These are phyloP conservation scores for Tetrao urogallus DNA, from an alignment of 2,113 vertebrate genomes.

Conservation along the genomic window DNA sequence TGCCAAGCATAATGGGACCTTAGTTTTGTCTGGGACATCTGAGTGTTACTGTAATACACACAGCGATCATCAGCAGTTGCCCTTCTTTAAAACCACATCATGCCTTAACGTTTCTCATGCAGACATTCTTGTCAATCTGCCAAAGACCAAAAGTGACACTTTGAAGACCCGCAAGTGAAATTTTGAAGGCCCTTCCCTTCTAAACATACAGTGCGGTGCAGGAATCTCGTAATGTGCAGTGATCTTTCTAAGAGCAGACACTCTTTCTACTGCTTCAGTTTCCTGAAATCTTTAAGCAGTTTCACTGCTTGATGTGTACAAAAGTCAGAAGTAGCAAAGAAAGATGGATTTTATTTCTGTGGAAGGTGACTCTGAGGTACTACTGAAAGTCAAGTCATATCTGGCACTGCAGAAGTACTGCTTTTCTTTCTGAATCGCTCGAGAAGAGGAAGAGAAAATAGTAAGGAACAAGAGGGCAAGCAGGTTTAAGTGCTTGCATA, in stretches of 20 bases:
- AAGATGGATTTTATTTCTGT: background rate
- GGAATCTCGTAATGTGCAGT: background rate
- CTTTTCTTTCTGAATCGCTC: background rate
- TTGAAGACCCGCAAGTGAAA: background rate
- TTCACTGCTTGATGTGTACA: background rate
- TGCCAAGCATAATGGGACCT: constrained; percentile 16
- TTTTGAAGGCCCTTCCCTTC: constrained; percentile 7
- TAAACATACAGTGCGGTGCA: background rate
- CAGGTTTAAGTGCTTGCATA: background rate
- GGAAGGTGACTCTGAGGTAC: background rate
- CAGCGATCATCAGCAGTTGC: background rate
- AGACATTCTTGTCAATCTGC: constrained; percentile 29
- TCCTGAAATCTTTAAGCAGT: background rate
- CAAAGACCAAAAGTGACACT: background rate
- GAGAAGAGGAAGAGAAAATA: background rate
- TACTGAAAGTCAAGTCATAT: background rate
- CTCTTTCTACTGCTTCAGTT: background rate
- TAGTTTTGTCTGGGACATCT: background rate
- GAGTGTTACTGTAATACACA: constrained; percentile 3
- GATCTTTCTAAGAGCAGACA: background rate
- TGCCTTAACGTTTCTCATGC: background rate
- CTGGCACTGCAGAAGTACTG: background rate
- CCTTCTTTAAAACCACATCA: background rate
- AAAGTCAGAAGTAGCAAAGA: background rate
- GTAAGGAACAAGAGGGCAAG: background rate